Conservation (phyloP, 2,113 vertebrate species). For the Triplophysa rosa region DNA sequence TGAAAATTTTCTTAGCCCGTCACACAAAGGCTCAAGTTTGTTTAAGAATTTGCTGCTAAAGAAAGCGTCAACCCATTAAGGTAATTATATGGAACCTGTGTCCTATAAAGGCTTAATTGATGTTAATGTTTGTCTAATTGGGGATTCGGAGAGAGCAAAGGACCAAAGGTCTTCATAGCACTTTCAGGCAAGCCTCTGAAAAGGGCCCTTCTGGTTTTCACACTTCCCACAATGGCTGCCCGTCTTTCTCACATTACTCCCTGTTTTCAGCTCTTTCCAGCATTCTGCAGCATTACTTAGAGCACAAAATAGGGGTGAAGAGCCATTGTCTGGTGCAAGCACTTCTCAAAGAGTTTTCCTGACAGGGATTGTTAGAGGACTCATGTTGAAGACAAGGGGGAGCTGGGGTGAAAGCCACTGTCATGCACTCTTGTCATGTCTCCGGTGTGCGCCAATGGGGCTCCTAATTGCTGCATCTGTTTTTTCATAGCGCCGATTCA, state of each 20-base stretch:
- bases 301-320: slow-evolving; percentile 94
- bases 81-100: slow-evolving; percentile 99
- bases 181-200: slow-evolving; percentile 93
- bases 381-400: slow-evolving; percentile 89
- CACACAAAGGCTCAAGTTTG: slow-evolving; percentile 96
- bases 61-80: slow-evolving; percentile 99
- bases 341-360: slow-evolving; percentile 94
- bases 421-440: slow-evolving; percentile 91
- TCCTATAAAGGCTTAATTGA: slow-evolving; percentile 99
- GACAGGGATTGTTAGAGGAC: slow-evolving; percentile 93
- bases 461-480: slow-evolving; percentile 90
- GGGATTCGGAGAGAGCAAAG: slow-evolving; percentile 93
- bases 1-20: slow-evolving; percentile 97
- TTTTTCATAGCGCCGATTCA: slow-evolving; percentile 75
- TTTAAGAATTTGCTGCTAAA: slow-evolving; percentile 98
- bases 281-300: slow-evolving; percentile 91
- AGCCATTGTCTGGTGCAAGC: slow-evolving; percentile 91
- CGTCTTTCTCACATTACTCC: slow-evolving; percentile 94
- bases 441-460: slow-evolving; percentile 86
- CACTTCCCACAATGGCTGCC: slow-evolving; percentile 92
- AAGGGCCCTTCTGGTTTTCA: slow-evolving; percentile 94
- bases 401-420: slow-evolving; percentile 92
- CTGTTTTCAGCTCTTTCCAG: slow-evolving; percentile 90
- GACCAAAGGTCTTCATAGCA: slow-evolving; percentile 97
- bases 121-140: slow-evolving; percentile 99